A percentile compares a stretch with the other conserved stretches of the same genome.
Conservation (phyloP, 2,888 invertebrate species). For the Dichetophora obliterata region DNA sequence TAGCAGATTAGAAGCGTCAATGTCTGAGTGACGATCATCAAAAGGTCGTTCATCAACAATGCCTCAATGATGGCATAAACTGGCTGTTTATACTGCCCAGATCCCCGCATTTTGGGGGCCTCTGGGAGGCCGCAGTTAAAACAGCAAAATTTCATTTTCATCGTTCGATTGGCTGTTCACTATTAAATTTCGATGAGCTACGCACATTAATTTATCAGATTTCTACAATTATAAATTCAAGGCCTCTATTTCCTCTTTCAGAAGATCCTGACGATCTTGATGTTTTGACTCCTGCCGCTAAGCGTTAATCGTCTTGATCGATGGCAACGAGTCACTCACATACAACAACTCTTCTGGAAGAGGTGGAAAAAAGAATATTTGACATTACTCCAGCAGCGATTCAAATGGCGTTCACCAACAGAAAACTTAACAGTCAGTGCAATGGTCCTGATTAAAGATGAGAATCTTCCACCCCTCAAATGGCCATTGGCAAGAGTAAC, state of each 20-base stretch:
- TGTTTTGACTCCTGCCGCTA: conserved; percentile 31
- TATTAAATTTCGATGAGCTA: conserved; percentile 45
- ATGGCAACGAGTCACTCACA: conserved; percentile 41
- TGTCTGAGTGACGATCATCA: not conserved
- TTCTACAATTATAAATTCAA: conserved; percentile 47
- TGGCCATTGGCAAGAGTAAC: conserved; percentile 42
- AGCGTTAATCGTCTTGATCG: conserved; percentile 41
- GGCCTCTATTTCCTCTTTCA: conserved; percentile 48
- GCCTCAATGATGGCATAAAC: conserved; percentile 35
- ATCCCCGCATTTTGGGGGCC: conserved; percentile 38
- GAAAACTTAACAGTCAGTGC: not conserved
- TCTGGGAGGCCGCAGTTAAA: conserved; percentile 40
- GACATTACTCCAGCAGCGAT: conserved; percentile 40
- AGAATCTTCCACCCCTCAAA: conserved; percentile 40
- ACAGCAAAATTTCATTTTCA: conserved; percentile 35
- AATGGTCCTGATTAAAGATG: conserved; percentile 44
- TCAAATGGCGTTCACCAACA: conserved; percentile 36
- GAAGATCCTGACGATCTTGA: conserved; percentile 47
- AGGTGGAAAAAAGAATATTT: conserved; percentile 39
- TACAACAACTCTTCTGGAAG: conserved; percentile 46
- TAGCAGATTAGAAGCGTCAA: not conserved
- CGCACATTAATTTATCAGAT: conserved; percentile 44
- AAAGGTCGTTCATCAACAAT: conserved; percentile 31
- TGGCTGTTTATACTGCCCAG: conserved; percentile 42
- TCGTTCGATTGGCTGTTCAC: conserved; percentile 22